phyloP scores from a whole-genome alignment of 2,888 invertebrate species.

The Pycnomerus fuliginosus region DNA sequence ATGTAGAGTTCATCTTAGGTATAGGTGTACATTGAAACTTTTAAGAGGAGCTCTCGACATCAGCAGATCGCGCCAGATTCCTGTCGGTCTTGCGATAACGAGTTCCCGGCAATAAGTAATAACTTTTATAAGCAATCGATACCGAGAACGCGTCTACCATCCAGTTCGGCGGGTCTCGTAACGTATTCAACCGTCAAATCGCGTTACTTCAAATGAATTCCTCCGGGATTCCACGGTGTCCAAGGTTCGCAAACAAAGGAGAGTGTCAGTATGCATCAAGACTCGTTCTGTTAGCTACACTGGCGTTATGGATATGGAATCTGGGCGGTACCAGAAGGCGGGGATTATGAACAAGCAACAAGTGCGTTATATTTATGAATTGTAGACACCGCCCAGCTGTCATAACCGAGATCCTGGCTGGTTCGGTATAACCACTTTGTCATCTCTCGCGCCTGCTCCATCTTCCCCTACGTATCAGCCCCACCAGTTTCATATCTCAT shows the following conservation, averaged over 20 bases:
- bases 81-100: constrained; percentile 30
- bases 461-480: constrained; percentile 43
- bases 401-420: constrained; percentile 68
- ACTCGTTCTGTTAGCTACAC: constrained; percentile 21
- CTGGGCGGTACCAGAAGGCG: constrained; percentile 53
- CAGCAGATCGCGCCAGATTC: constrained; percentile 29
- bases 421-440: constrained; percentile 53
- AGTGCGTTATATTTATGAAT: constrained; percentile 72
- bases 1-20: too few species aligned
- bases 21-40: too few species aligned
- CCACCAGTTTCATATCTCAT: constrained; percentile 51
- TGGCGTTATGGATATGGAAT: constrained; percentile 50
- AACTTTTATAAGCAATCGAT: constrained; percentile 34
- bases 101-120: constrained; percentile 36
- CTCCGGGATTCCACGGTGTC: constrained; percentile 27
- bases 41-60: too few species aligned
- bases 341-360: constrained; percentile 62
- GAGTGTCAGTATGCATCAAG: constrained; percentile 12
- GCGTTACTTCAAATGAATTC: constrained; percentile 32
- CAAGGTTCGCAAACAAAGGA: constrained; percentile 21
- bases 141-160: constrained; percentile 22
- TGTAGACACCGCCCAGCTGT: constrained; percentile 66
- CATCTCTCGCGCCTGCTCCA: constrained; percentile 52
- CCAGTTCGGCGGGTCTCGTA: constrained; percentile 15
- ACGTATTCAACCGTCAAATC: constrained; percentile 35